Base-by-base conservation (phyloP, 2,113 vertebrate genomes). In the Melanostigma gelatinosum region DNA sequence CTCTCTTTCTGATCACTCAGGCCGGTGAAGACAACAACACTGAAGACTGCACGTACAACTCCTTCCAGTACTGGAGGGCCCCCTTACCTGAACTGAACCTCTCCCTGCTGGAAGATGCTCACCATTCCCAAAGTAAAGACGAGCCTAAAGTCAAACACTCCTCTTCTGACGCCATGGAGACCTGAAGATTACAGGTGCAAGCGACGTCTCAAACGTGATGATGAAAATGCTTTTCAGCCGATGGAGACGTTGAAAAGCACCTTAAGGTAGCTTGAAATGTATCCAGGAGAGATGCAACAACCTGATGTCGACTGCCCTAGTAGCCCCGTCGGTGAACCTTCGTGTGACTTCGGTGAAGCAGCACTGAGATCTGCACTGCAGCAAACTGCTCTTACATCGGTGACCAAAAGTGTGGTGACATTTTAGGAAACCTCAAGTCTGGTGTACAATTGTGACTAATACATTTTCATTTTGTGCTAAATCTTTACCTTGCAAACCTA, bases 1-100 rank as follows among this genome's bases (percentile, higher is more conserved):
- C 16, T 60, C 10, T 70, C 15, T 55, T 7, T 70, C 4, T 82
- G 22, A 24, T 42, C 15, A 1, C 11, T 52, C 63, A 94, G 93
- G 54, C 54, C 10, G 69, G 70, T 13, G 54, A 12, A n/a, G 66
- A 88, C 32, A 13, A 2, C 38, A 24, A 40, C 48, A n/a, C 29
- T 73, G 96, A 97, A 54, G 96, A 96, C 27, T 93, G 84, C 83
- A 82, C 91, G 1, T 99, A 93, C 89, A 99, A 98, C 83, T 95
- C 96, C 22, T 99, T 98, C 90, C 96, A 97, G 82, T 99, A 94
- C 73, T 99, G 98, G 98, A 96, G 96, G 90, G 78, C 89, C 69
- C 97, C 97, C 7, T 91, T 99, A 77, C 97, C 97, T 8, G 61
- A 94, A 61, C 52, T 98, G 44, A 94, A 98, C 83, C 83, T 97